Base-by-base conservation (phyloP, 1,140 invertebrate genomes). In the Cardiocondyla obscurior region DNA sequence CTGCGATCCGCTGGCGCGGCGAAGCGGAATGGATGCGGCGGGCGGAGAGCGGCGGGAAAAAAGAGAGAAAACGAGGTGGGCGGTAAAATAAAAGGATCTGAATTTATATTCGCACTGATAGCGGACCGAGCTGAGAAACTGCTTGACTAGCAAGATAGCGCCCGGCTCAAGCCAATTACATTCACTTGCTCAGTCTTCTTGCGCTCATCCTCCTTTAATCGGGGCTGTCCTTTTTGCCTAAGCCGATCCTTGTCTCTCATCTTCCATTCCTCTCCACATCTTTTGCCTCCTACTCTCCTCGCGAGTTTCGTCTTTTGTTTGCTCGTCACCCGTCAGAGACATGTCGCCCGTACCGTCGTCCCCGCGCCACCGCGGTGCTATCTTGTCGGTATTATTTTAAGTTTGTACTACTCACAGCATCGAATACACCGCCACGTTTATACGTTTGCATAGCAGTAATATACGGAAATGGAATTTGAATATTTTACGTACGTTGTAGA, bases 31-130 rank as follows among this genome's bases (percentile, higher is more conserved):
- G 42, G 60, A 65, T 72, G 81, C 49, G 65, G 51, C 72, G 30
- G 36, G 28, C 39, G 42, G 28, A 16, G 67, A 60, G 64, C 22
- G 51, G 77, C 14, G 81, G 49, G 39, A 42, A 6, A 46, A 22
- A 58, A 69, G 42, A 33, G 67, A 73, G 39, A 14, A 33, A 58
- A 64, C 46, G 25, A 53, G 67, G 77, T 65, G 64, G 58, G 72
- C n/a, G 85, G 64, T 85, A 85, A 89, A 90, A 90, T 85, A 91
- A 90, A 90, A 86, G 77, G 76, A 87, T 73, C 25, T 60, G 85
- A 92, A 93, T 93, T 92, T 92, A 92, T 93, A 92, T 91, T 93
- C 92, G 86, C 81, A 90, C 90, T 91, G 91, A 92, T 93, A 93
- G 91, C 89, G 87, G 87, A 89, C 83, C 86, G 88, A 91, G 87